These are phyloP conservation scores for Leptopterna dolabrata DNA, from an alignment of 2,888 invertebrate genomes.

Conservation along the genomic window DNA sequence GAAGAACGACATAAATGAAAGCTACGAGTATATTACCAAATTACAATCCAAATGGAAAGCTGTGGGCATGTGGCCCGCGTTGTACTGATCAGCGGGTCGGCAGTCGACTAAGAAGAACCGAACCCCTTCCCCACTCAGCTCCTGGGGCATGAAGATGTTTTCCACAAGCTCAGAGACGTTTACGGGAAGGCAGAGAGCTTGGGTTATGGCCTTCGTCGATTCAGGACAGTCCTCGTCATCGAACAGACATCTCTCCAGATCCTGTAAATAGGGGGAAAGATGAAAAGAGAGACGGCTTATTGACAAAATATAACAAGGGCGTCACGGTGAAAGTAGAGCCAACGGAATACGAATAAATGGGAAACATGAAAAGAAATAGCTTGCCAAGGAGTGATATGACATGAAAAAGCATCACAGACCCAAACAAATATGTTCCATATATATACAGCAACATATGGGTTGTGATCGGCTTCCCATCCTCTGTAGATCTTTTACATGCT, in stretches of 20 bases:
- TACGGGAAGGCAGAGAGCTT: slow-evolving; percentile 95
- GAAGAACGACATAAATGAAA: neutral
- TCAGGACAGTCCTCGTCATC: slow-evolving; percentile 71
- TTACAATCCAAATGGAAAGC: slow-evolving; percentile 98
- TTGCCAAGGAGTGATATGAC: no score
- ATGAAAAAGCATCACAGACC: no score
- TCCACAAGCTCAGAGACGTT: slow-evolving; percentile 92
- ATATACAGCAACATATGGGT: no score
- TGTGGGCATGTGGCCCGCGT: slow-evolving; percentile 94
- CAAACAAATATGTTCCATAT: no score
- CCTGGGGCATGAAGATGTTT: slow-evolving; percentile 72
- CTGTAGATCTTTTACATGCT: neutral
- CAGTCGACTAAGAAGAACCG: slow-evolving; percentile 95
- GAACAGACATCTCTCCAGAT: slow-evolving; percentile 66
- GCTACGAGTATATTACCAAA: slow-evolving; percentile 70
- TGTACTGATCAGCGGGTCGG: slow-evolving; percentile 95
- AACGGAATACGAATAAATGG: neutral
- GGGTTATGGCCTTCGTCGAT: slow-evolving; percentile 71
- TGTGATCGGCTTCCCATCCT: no score
- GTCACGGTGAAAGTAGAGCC: neutral
- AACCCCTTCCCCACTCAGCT: slow-evolving; percentile 53
- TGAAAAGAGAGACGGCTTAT: no score
- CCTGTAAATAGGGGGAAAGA: slow-evolving; percentile 57
- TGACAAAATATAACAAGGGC: no score
- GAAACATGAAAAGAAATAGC: neutral